phyloP scores from a whole-genome alignment of 2,797 vertebrate genomes.

The Pteropus rufus region DNA sequence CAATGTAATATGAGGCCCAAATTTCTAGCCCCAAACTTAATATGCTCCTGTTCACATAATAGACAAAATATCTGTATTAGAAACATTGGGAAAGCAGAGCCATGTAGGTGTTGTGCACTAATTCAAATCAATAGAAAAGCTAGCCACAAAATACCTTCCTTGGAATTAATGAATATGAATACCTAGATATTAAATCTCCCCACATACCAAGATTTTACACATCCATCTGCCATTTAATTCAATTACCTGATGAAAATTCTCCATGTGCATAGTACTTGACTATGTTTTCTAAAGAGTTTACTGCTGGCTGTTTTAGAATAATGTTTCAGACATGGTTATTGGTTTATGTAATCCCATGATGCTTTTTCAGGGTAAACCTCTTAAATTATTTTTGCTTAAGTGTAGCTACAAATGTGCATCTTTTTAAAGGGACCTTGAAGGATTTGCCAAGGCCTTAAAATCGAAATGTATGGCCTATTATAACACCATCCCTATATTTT shows the following conservation, averaged over 20 bases:
- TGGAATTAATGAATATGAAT: conserved; percentile 28
- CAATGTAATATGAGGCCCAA: neutral
- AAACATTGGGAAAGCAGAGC: neutral
- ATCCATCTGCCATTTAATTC: neutral
- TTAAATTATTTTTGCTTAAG: conserved; percentile 31
- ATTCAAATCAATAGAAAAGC: neutral
- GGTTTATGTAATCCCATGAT: neutral
- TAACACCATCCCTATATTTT: neutral
- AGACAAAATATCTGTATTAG: neutral
- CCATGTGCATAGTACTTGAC: neutral
- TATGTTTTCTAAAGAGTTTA: neutral
- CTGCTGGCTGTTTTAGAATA: neutral
- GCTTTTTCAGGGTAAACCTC: neutral
- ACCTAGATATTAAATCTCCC: conserved; percentile 27
- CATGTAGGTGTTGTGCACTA: neutral
- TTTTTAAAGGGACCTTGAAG: neutral
- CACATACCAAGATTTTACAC: neutral
- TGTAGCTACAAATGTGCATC: neutral
- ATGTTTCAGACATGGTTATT: neutral
- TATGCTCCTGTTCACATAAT: neutral
- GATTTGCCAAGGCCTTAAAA: neutral
- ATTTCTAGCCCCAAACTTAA: conserved; percentile 21
- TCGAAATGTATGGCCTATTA: neutral
- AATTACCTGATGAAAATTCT: neutral
- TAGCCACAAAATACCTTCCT: neutral